A percentile compares a stretch with the other conserved stretches of the same genome.
Conservation (phyloP, 2,113 vertebrate genomes). For the Cephalopholis sonnerati region DNA sequence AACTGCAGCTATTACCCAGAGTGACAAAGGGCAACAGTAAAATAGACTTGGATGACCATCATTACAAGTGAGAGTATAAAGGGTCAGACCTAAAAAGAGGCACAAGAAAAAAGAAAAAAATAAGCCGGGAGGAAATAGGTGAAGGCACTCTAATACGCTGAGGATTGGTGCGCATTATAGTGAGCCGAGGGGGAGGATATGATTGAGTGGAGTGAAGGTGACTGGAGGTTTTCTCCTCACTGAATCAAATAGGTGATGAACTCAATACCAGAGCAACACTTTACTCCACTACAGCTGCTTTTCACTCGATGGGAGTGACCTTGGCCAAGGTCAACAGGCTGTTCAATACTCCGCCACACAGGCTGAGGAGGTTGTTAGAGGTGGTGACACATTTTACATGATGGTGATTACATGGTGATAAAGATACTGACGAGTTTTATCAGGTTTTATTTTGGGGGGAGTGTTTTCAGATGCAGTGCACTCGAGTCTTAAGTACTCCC, state of each 20-base stretch:
- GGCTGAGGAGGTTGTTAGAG: conserved; percentile 25
- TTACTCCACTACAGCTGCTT: conserved; percentile 42
- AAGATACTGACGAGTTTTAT: background rate
- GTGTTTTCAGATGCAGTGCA: background rate
- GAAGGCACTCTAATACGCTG: conserved; percentile 17
- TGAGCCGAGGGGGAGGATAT: conserved; percentile 18
- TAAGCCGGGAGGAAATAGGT: conserved; percentile 19
- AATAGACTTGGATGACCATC: conserved; percentile 2
- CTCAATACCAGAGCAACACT: conserved; percentile 39
- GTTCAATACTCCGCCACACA: conserved; percentile 33
- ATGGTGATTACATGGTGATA: background rate
- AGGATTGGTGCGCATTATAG: conserved; percentile 25
- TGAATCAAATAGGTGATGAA: conserved; percentile 59
- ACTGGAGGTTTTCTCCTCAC: conserved; percentile 28
- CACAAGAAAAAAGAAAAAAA: background rate
- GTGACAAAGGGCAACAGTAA: conserved; percentile 9
- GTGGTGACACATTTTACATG: conserved; percentile 13
- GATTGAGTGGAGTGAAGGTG: conserved; percentile 50
- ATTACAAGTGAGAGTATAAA: conserved; percentile 1
- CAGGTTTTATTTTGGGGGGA: background rate
- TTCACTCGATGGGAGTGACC: conserved; percentile 40
- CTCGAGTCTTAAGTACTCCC: background rate
- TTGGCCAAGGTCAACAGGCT: conserved; percentile 59
- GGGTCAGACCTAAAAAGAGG: conserved; percentile 7
- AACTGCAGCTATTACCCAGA: background rate